Base-by-base conservation (phyloP, 2,113 vertebrate species). In the Electrona antarctica region DNA sequence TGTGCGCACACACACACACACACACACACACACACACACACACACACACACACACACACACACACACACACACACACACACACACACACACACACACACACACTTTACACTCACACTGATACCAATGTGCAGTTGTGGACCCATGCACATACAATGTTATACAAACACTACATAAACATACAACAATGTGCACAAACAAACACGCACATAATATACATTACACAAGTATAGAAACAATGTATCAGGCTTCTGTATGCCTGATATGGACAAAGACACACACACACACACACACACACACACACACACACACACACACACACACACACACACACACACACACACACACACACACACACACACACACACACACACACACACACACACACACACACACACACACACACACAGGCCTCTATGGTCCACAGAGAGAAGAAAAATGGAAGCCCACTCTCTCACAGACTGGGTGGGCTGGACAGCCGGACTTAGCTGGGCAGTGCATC, bases 381-480 rank as follows among this genome's bases (percentile, higher is more conserved):
- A 81, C 15, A 45, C 67, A 63, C 28, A 62, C 33, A 81, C 15
- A 45, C 67, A 63, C 28, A 62, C 33, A 81, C 62, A 69, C 15
- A 45, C 67, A 63, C 28, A 62, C 33, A 81, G 78, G 82, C 79
- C 82, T 85, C 78, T 76, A 64, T 29, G 79, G 81, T 82, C 76
- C 63, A 4, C 74, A 69, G 82, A 85, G 85, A 64, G 71, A 85
- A 88, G 87, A 88, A 74, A 90, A 88, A 92, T 88, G 85, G 85
- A 85, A 77, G 80, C 71, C 75, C 77, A 74, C 74, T 85, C 87
- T 85, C 85, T 89, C 75, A 85, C 89, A 77, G 81, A 74, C 85
- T 93, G 93, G 92, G 92, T 94, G 93, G 93, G 91, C 92, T 64
- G 83, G 50, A 92, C 90, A 87, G 84, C 87, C 85, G 86, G 83